Evolutionary conservation across 2,797 vertebrate genomes (phyloP), one percentile per base, ranked within the genome.

Genomic region (Bovichtus variegatus): DNA sequence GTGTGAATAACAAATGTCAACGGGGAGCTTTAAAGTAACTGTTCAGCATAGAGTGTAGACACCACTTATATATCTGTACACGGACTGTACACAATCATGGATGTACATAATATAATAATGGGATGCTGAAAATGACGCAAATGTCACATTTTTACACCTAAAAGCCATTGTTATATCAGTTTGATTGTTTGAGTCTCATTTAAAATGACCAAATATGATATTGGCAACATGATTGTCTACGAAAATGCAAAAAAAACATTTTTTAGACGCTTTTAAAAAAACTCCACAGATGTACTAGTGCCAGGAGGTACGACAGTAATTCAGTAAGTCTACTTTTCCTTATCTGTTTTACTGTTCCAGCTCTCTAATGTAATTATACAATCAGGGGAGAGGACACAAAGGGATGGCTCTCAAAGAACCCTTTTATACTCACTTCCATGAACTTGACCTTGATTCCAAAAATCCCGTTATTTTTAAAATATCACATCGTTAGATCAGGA

Each of bases 301-400:
- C 29, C 46, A 21, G 16, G 9, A 58, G 6, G 4, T 23, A 3
- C 13, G 9, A 1, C 29, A 55, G 21, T 67, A 51, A 66, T 51
- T 65, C 2, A 29, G n/a, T 34, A 34, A 34, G 31, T 34, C 31
- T 11, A 13, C 11, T 21, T 5, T 16, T 55, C 34, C 6, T 59
- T 29, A 11, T 57, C 27, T 47, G 36, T 47, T 50, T 21, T 31
- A 8, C 18, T 34, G 36, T 34, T 9, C 31, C 36, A 65, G 31
- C 23, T 51, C 8, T 67, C 36, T 85, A 82, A 89, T 60, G 1
- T 54, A 8, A 69, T 85, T 59, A 87, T 67, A 65, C 49, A 73
- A 84, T 84, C 15, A 80, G 10, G 15, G 11, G 23, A 73, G 44
- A 76, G 41, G 23, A 25, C 65, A 61, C 10, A 61, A 41, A 67